Evolutionary conservation across 2,113 vertebrate species (phyloP), one percentile per base, ranked within the genome.

Genomic region (Pontoporia blainvillei): DNA sequence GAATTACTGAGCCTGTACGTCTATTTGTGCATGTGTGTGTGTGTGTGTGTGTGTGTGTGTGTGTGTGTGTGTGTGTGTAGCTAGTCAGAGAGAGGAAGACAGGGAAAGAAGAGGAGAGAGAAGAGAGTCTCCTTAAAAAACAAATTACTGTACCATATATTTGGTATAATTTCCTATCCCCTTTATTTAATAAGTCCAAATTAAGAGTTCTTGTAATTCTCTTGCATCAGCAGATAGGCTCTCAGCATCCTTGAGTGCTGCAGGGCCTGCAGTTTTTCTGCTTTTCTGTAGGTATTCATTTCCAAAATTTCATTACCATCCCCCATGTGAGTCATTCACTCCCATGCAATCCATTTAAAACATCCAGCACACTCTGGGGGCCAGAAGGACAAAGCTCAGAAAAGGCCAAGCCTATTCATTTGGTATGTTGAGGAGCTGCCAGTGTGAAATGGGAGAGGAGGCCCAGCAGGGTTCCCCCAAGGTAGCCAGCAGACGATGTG

Each of bases 311-410:
- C 78, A 93, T 96, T 97, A 94, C 69, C 93, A 62, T 49, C 94
- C 94, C 73, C 86, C 96, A 21, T 78, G 69, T 93, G 96, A 97
- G 89, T 97, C 94, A 96, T 84, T 94, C 86, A 81, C 93, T 97
- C 97, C 97, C 93, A 75, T 82, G 91, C 85, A 96, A 66, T 71
- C 89, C 97, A 41, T 88, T 96, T 93, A 75, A 97, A 94, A 91
- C 88, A 69, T 73, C 72, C 76, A 54, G 36, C 27, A 46, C 57
- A 4, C 85, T 76, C 91, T 34, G 36, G 64, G 79, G 73, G 73
- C 85, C 54, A 83, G 52, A 75, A 90, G 85, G 52, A 73, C 78
- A 66, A 85, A 86, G 83, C 75, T 71, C 88, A 31, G 86, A 46
- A 91, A 84, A 96, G 79, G 82, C 82, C 34, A 44, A 46, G 57